Evolutionary conservation across 2,888 invertebrate genomes (phyloP).

Genomic region (Chaetogeoica ovagalla): DNA sequence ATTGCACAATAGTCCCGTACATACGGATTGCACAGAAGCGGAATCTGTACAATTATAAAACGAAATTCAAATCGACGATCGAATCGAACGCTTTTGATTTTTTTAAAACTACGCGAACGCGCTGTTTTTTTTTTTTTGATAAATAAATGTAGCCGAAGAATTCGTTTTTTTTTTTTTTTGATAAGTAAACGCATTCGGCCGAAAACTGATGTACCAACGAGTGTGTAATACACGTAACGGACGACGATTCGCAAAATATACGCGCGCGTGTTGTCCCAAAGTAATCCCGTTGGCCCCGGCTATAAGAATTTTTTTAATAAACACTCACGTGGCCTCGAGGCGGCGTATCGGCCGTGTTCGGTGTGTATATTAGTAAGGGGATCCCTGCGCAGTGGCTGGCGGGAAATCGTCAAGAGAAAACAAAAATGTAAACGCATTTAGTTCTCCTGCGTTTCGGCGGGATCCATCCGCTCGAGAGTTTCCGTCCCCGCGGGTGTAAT

Average conservation of each 20-base stretch:
- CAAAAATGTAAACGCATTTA: slow-evolving; percentile 36
- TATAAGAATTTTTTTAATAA: slow-evolving; percentile 37
- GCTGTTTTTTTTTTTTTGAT: no score
- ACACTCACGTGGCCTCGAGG: background rate
- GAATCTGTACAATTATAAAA: no score
- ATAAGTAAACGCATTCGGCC: no score
- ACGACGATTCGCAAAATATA: slow-evolving; percentile 7
- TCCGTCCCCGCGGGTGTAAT: background rate
- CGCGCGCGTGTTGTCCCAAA: background rate
- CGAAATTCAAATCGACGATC: no score
- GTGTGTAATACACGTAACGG: no score
- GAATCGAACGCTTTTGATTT: no score
- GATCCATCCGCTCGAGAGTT: slow-evolving; percentile 1
- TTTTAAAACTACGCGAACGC: no score
- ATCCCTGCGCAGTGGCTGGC: slow-evolving; percentile 4
- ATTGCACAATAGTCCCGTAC: no score
- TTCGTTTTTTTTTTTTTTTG: no score
- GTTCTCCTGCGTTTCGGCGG: background rate
- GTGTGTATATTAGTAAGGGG: background rate
- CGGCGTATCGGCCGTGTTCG: slow-evolving; percentile 5
- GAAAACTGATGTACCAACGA: no score
- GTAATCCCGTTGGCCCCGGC: background rate
- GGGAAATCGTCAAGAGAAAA: slow-evolving; percentile 34
- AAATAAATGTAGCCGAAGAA: no score
- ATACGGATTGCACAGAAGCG: no score